Percentiles rank a stretch among this genome's conserved stretches.
These are phyloP conservation scores for Alaudala cheleensis DNA, from an alignment of 2,113 vertebrate species.

Conservation along the genomic window DNA sequence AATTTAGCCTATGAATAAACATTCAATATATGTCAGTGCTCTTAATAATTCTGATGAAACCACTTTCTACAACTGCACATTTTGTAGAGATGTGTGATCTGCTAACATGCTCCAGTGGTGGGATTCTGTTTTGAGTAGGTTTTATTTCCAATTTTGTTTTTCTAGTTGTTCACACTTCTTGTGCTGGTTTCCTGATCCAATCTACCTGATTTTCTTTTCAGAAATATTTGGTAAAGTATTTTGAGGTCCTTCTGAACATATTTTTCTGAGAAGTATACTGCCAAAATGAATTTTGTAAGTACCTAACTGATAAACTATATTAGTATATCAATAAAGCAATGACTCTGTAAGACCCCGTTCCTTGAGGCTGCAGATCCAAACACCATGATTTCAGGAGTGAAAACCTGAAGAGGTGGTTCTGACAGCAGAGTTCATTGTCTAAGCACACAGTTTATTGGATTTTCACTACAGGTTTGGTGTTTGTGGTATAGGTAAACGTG, in stretches of 20 bases:
- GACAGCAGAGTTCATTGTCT: neutral
- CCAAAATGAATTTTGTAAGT: conserved; percentile 61
- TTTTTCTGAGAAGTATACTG: neutral
- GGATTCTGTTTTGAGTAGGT: neutral
- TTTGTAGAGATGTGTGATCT: neutral
- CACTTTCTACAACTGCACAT: neutral
- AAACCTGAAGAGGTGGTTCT: neutral
- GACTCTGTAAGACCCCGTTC: neutral
- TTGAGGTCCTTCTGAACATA: neutral
- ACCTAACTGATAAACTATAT: neutral
- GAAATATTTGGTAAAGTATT: neutral
- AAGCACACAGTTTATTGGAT: neutral
- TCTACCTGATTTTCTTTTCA: neutral
- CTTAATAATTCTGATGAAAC: neutral
- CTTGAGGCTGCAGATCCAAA: neutral
- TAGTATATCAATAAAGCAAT: neutral
- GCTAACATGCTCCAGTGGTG: neutral
- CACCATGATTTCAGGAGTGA: neutral
- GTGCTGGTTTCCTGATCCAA: neutral
- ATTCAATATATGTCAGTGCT: neutral
- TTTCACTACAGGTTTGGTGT: neutral
- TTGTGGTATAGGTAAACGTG: neutral
- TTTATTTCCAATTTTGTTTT: neutral
- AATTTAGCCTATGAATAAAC: neutral
- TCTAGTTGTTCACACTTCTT: neutral